A percentile compares a stretch with the other conserved stretches of the same genome.
phyloP scores from a whole-genome alignment of 2,113 vertebrate species.

The Colius striatus region DNA sequence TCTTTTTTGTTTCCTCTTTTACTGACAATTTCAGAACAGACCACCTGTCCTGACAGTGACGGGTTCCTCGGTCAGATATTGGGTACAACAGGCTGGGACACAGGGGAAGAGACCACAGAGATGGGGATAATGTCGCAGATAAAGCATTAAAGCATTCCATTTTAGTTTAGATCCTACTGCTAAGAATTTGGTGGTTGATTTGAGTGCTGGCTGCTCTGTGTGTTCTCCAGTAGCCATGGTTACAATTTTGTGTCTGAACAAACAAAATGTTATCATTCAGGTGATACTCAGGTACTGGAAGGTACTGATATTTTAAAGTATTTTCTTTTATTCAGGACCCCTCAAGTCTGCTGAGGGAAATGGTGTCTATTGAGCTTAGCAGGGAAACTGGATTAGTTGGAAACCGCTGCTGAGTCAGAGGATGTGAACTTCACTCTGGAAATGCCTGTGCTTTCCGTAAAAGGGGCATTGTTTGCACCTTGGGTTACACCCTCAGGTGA shows the following conservation, averaged over 20 bases:
- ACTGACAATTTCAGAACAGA: background rate
- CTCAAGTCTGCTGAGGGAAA: background rate
- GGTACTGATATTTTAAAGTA: background rate
- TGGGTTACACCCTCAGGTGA: background rate
- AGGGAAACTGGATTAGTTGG: background rate
- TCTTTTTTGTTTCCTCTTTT: slow-evolving; percentile 29
- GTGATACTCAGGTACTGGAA: background rate
- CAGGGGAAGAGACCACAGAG: background rate
- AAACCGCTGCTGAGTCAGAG: background rate
- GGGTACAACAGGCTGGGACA: background rate
- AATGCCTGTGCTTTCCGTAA: background rate
- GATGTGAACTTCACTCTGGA: background rate
- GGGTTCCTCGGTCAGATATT: background rate
- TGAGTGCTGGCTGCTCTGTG: background rate
- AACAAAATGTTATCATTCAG: background rate
- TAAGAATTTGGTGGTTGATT: background rate
- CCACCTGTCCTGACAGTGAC: background rate
- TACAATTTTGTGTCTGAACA: background rate
- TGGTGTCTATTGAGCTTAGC: background rate
- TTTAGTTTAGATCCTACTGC: background rate
- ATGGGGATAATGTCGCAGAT: background rate
- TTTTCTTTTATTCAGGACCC: background rate
- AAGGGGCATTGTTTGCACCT: background rate
- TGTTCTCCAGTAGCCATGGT: background rate
- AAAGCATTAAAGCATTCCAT: background rate